Percentiles rank a stretch among this genome's conserved stretches.
These are phyloP conservation scores for Akabosia matsudoensis DNA, from an alignment of 1,140 invertebrate species.

Conservation along the genomic window DNA sequence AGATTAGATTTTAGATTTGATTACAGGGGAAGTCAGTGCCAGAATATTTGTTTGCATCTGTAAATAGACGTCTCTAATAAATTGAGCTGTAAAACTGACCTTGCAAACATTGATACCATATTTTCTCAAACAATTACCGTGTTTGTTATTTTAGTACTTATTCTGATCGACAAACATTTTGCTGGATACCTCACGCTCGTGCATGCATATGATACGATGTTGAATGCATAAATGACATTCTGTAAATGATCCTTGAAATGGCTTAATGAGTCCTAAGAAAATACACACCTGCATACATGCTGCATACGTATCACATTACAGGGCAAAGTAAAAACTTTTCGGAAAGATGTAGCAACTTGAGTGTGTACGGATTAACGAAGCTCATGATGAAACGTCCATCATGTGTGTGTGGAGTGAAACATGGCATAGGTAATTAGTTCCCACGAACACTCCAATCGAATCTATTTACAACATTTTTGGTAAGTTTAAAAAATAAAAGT, in stretches of 20 bases:
- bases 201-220: neutral
- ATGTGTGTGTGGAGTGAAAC: neutral
- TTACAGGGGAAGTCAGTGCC: too few relatives aligned
- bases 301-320: conserved; percentile 7
- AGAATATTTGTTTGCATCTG: neutral
- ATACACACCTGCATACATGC: neutral
- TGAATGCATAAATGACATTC: neutral
- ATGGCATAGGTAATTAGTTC: neutral
- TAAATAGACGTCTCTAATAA: neutral
- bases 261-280: neutral
- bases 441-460: neutral
- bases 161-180: neutral
- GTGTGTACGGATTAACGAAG: neutral
- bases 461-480: neutral
- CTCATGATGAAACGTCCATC: neutral
- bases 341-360: neutral
- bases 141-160: neutral
- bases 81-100: neutral
- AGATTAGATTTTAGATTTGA: neutral
- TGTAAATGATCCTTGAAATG: conserved; percentile 17
- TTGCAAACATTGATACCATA: neutral
- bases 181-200: neutral
- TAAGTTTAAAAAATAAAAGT: neutral
- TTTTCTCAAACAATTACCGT: neutral
- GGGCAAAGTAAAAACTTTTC: neutral